Base-by-base conservation (phyloP, 2,888 invertebrate species). In the Syritta pipiens region DNA sequence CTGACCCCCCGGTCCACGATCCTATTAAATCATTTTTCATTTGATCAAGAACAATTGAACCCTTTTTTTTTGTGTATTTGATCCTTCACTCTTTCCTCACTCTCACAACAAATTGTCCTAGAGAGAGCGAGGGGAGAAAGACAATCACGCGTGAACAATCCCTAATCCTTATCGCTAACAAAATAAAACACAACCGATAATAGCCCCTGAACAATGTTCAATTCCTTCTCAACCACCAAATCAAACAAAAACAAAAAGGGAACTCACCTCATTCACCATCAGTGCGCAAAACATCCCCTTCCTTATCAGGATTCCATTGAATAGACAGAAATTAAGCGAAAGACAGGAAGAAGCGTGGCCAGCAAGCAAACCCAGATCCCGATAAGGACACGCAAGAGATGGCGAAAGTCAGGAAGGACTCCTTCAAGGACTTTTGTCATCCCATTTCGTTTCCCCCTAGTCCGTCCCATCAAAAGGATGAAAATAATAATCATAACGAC, bases 401-500 rank as follows among this genome's bases (percentile, higher is more conserved):
- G 1, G 12, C 1, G 10, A 19, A 59, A 28, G 28, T 32, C 20
- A 12, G 12, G 44, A 32, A 30, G 20, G 22, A 40, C 40, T 7
- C 65, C 22, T 6, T 19, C 48, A 57, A 67, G 55, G 55, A 55
- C 22, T n/a, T n/a, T 22, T 44, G 19, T 2, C 17, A 5, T 44
- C 4, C 24, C 22, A 22, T 69, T 48, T 35, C 28, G 32, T 68
- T 68, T 12, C 40, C 42, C 30, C 22, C 20, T 40, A 46, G 55
- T 28, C 19, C 19, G 59, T 26, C 62, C 60, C 30, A 59, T 71
- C 65, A 72, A 77, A 77, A 59, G 72, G 65, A 72, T 60, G 59
- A 44, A 72, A 59, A 77, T 53, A 65, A 72, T 77, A 71, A 71
- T 65, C 60, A 72, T 72, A 77, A 77, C 60, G 72, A 77, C 71